phyloP scores from a whole-genome alignment of 92 coral and sea anemone species.

The Actinernus sp. region DNA sequence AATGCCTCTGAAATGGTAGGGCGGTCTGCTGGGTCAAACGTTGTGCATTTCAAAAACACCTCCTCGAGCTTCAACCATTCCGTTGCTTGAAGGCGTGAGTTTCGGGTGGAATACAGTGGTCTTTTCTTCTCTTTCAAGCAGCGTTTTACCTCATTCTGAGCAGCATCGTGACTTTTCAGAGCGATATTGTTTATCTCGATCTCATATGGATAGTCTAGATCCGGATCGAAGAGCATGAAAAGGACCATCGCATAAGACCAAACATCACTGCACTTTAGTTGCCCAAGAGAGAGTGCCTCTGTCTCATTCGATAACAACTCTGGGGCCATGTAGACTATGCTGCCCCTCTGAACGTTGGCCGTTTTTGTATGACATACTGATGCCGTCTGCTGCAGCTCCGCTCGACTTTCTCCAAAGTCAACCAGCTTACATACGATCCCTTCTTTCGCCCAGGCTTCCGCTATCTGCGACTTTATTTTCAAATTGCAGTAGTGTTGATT shows the following conservation, averaged over 20 bases:
- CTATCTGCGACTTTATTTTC: too few species aligned
- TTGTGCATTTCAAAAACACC: conserved; percentile 19
- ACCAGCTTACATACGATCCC: too few species aligned
- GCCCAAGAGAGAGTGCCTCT: neutral
- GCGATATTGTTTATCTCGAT: conserved; percentile 30
- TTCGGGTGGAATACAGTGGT: conserved; percentile 25
- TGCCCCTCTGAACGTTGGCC: too few species aligned
- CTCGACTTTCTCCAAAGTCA: too few species aligned
- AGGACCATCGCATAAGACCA: conserved; percentile 45
- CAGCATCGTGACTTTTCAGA: neutral
- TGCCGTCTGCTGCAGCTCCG: too few species aligned
- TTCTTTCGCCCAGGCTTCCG: too few species aligned
- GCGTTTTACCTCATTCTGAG: conserved; percentile 23
- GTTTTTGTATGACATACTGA: too few species aligned
- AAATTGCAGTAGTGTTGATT: too few species aligned
- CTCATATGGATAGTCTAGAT: conserved; percentile 41
- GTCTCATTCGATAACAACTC: conserved; percentile 7
- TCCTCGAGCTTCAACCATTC: conserved; percentile 27
- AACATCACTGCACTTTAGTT: neutral
- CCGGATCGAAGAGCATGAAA: conserved; percentile 60
- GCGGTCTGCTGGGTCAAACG: conserved; percentile 31
- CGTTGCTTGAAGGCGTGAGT: conserved; percentile 50
- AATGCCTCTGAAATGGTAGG: conserved; percentile 5
- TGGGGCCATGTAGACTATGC: conserved; percentile 75
- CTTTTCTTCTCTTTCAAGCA: conserved; percentile 5